Conservation (phyloP, 2,888 invertebrate species). For the Drosophila rubida region DNA sequence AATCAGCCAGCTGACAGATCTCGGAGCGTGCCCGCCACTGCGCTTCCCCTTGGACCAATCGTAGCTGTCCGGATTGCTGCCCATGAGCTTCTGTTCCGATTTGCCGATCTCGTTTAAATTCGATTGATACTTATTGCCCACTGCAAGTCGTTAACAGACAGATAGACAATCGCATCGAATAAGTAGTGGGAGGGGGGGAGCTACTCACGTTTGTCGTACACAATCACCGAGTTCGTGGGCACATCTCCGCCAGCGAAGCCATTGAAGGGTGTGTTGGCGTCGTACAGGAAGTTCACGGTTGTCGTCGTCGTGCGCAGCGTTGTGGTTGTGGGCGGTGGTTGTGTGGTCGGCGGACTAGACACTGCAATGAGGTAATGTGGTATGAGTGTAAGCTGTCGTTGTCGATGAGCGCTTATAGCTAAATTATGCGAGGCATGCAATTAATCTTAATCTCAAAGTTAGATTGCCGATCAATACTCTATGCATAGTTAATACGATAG, state of each 20-base stretch:
- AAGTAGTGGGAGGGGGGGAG: no score
- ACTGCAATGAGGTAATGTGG: conserved; percentile 86
- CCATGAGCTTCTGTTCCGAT: conserved; percentile 90
- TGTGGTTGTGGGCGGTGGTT: conserved; percentile 90
- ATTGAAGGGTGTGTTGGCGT: conserved; percentile 85
- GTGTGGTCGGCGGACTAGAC: conserved; percentile 92
- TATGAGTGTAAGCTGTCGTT: not conserved
- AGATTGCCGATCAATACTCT: not conserved
- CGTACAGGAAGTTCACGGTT: conserved; percentile 29
- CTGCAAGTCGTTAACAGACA: conserved; percentile 66
- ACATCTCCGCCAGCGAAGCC: conserved; percentile 85
- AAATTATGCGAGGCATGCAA: not conserved
- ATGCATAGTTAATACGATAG: not conserved
- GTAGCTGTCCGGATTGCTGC: conserved; percentile 82
- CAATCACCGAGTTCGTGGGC: conserved; percentile 88
- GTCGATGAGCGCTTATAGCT: not conserved
- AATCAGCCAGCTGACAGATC: conserved; percentile 37
- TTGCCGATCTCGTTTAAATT: conserved; percentile 92
- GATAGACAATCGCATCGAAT: conserved; percentile 6
- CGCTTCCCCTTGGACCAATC: conserved; percentile 83
- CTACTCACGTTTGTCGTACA: conserved; percentile 86
- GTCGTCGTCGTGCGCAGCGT: conserved; percentile 87
- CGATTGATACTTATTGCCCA: conserved; percentile 91
- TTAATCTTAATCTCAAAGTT: not conserved
- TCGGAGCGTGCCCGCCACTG: conserved; percentile 29